Evolutionary conservation across 2,113 vertebrate genomes (phyloP).

Genomic region (Heliornis fulica): DNA sequence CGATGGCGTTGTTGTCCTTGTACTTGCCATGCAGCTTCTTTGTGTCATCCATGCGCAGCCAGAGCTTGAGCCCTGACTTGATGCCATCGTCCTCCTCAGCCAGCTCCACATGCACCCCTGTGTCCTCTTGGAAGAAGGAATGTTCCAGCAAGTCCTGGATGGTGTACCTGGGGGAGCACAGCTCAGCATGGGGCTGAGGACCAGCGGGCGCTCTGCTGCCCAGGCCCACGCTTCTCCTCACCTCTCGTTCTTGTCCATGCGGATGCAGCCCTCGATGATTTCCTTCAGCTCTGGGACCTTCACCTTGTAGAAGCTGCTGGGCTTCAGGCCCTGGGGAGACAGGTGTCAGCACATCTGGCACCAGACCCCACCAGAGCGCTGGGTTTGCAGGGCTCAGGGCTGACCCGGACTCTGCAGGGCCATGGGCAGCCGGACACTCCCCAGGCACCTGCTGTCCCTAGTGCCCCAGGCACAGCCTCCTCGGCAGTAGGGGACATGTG

Average conservation of each 20-base stretch:
- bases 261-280: slow-evolving; percentile 98
- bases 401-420: not conserved
- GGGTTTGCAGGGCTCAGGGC: not conserved
- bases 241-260: slow-evolving; percentile 94
- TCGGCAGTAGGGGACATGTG: rapidly evolving
- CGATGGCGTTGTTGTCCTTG: slow-evolving; percentile 96
- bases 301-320: slow-evolving; percentile 97
- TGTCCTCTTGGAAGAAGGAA: slow-evolving; percentile 94
- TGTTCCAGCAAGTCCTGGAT: slow-evolving; percentile 95
- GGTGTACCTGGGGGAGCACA: slow-evolving; percentile 79
- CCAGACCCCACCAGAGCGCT: rapidly evolving
- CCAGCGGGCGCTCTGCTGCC: not conserved
- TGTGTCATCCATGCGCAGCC: slow-evolving; percentile 92
- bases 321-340: slow-evolving; percentile 86
- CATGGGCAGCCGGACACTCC: not conserved
- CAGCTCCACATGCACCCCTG: slow-evolving; percentile 90
- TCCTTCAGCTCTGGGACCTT: slow-evolving; percentile 96
- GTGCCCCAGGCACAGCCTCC: not conserved
- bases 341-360: not conserved
- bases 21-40: slow-evolving; percentile 91
- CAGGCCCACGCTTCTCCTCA: not conserved
- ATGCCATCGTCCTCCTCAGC: slow-evolving; percentile 90
- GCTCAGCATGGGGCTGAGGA: rapidly evolving
- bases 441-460: rapidly evolving
- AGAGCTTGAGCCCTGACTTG: slow-evolving; percentile 90